Base-by-base conservation (phyloP, 2,888 invertebrate species). In the Gasteruption jaculator region DNA sequence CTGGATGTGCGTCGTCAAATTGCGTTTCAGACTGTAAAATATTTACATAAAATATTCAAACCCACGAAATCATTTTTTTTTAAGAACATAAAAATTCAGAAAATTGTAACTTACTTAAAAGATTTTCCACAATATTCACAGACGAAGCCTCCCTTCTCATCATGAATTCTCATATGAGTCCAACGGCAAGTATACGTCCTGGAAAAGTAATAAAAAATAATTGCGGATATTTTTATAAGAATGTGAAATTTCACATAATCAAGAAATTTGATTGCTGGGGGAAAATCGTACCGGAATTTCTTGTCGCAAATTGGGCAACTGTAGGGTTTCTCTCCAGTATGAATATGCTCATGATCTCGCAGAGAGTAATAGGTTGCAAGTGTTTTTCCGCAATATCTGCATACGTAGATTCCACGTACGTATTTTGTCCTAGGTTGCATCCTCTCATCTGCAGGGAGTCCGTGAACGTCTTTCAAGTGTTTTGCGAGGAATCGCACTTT, bases 321-420 rank as follows among this genome's bases (percentile, higher is more conserved):
- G 15, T 56, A 53, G 4, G 57, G 57, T 33, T 56, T 57, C 37
- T 57, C 55, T 8, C 54, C 55, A 2, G 57, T 57, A 19, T 57
- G 57, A 44, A 57, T 57, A 5, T 52, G 50, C 35, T 57, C 55
- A 12, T 57, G 57, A 41, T 56, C 53, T 4, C 53, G 19, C 20
- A 57, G 44, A 10, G 57, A 54, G 31, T 56, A 49, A 46, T 50
- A 44, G 0, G 54, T 54, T 6, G 56, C 48, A 14, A 57, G 35
- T 29, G 48, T 52, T 41, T 54, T 56, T n/a, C 57, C 54, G 37
- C 57, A 56, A 41, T 45, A 57, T 46, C 53, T 39, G 21, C 57
- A 57, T 7, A 57, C 45, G 22, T 48, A 53, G 33, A 45, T 54
- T 3, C 46, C 48, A 29, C 40, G 52, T 12, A 39, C 48, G 29